These are phyloP conservation scores for Frankliniella intonsa DNA, from an alignment of 2,888 invertebrate species.

Conservation along the genomic window DNA sequence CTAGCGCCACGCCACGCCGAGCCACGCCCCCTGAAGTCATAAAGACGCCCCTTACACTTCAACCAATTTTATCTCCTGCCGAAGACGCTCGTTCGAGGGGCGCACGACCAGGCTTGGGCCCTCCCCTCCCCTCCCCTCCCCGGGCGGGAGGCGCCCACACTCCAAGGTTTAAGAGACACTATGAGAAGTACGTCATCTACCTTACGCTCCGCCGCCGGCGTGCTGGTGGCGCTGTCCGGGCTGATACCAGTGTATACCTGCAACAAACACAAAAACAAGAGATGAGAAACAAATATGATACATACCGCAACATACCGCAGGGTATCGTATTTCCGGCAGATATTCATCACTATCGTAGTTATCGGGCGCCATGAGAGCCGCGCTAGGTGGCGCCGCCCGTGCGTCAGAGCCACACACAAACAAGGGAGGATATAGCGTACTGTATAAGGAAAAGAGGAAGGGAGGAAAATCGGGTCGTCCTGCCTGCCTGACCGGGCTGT, in stretches of 20 bases:
- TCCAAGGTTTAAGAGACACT: too few species aligned
- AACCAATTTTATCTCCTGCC: slow-evolving; percentile 17
- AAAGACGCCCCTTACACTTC: slow-evolving; percentile 24
- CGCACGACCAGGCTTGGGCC: too few species aligned
- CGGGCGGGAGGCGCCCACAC: too few species aligned
- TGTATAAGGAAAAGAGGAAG: background rate
- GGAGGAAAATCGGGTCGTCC: too few species aligned
- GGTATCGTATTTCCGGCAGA: too few species aligned
- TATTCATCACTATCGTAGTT: too few species aligned
- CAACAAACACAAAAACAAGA: background rate
- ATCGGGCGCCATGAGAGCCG: too few species aligned
- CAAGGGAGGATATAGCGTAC: background rate
- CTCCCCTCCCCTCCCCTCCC: too few species aligned
- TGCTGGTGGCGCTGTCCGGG: background rate
- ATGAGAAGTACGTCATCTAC: too few species aligned
- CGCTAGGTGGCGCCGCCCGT: background rate
- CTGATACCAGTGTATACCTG: slow-evolving; percentile 20
- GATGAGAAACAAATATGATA: background rate
- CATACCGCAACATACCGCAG: too few species aligned
- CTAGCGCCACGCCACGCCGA: background rate
- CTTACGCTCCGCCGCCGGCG: background rate
- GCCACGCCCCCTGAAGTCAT: background rate
- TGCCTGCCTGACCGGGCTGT: too few species aligned
- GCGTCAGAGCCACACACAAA: background rate
- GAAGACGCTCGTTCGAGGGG: background rate